These are phyloP conservation scores for Ptilodon capucinus DNA, from an alignment of 2,888 invertebrate genomes.

Conservation along the genomic window DNA sequence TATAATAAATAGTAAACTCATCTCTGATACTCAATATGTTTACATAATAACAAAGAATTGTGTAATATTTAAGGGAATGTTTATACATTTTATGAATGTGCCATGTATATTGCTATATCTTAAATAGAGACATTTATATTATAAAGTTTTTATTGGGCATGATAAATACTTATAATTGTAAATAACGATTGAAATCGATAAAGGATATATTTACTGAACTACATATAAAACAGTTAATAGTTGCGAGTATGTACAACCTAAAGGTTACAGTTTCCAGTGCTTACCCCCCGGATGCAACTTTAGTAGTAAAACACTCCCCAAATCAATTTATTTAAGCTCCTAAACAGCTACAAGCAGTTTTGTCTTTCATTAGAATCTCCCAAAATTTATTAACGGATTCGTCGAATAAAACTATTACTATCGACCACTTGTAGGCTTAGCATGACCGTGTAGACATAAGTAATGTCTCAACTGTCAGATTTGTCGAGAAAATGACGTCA, in stretches of 20 bases:
- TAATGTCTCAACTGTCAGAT: no score
- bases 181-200: conserved; percentile 44
- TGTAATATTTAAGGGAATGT: conserved; percentile 43
- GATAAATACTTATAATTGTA: conserved; percentile 43
- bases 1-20: conserved; percentile 50
- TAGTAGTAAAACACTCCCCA: conserved; percentile 9
- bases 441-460: no score
- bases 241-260: conserved; percentile 43
- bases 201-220: conserved; percentile 35
- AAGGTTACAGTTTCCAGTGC: conserved; percentile 45
- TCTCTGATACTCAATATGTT: conserved; percentile 44
- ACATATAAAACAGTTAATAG: conserved; percentile 43
- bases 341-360: neutral
- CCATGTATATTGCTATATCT: conserved; percentile 68
- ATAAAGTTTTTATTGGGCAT: conserved; percentile 50
- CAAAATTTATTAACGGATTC: neutral
- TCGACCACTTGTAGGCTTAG: no score
- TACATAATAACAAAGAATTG: conserved; percentile 28
- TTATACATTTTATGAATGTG: conserved; percentile 52
- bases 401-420: neutral
- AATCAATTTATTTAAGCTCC: conserved; percentile 3
- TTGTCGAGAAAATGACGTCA: no score
- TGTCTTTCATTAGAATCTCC: conserved; percentile 1
- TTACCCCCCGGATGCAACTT: conserved; percentile 54
- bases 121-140: conserved; percentile 52